Percentiles rank a stretch among this genome's conserved stretches.
Conservation (phyloP, 2,113 vertebrate genomes). For the Vulpes lagopus region DNA sequence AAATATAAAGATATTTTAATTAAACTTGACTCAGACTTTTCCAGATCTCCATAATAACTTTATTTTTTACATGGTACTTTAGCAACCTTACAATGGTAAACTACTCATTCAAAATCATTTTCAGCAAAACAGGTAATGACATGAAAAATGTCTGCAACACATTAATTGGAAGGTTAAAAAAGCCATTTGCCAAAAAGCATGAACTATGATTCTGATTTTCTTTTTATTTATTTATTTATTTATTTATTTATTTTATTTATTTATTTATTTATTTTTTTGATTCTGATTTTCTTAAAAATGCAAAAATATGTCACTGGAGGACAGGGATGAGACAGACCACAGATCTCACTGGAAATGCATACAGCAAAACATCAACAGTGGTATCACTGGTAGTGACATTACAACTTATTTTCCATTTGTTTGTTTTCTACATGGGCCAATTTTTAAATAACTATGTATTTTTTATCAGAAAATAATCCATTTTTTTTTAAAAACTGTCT, state of each 20-base stretch:
- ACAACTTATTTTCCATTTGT: slow-evolving; percentile 3
- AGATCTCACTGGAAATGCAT: not conserved
- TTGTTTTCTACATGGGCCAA: not conserved
- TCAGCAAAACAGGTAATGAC: not conserved
- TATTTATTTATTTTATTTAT: too few relatives aligned
- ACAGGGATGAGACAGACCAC: not conserved
- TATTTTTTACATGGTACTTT: slow-evolving; percentile 13
- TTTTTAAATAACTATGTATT: not conserved
- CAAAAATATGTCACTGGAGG: not conserved
- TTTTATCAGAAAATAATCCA: slow-evolving; percentile 17
- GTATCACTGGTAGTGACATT: not conserved
- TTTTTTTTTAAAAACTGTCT: not conserved
- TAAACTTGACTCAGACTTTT: slow-evolving; percentile 29
- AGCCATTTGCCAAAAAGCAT: not conserved
- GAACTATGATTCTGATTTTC: not conserved
- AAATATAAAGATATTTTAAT: slow-evolving; percentile 57
- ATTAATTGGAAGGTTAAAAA: not conserved
- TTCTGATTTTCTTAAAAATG: slow-evolving; percentile 51
- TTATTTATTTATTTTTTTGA: too few relatives aligned
- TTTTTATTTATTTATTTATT: too few relatives aligned
- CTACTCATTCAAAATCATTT: slow-evolving; percentile 40
- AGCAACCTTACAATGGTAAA: slow-evolving; percentile 12
- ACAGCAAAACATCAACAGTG: slow-evolving; percentile 14
- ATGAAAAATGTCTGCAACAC: slow-evolving; percentile 33
- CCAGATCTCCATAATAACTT: not conserved